These are phyloP conservation scores for Ifrita kowaldi DNA, from an alignment of 2,113 vertebrate species.

Conservation along the genomic window DNA sequence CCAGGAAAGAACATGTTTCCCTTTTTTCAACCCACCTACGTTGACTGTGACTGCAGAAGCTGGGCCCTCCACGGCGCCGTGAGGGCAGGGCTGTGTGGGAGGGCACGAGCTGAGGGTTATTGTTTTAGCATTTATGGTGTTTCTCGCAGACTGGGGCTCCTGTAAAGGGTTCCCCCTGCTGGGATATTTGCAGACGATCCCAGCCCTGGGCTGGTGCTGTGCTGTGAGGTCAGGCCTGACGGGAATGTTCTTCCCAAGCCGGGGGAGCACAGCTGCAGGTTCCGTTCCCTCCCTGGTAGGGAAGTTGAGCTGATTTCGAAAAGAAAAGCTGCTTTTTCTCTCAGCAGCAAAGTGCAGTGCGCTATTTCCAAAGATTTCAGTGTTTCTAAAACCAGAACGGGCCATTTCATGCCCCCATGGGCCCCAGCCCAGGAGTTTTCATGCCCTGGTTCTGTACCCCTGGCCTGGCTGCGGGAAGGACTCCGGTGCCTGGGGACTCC, in stretches of 20 bases:
- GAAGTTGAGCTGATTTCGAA: not conserved
- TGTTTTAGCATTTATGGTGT: not conserved
- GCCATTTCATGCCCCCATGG: fast-evolving
- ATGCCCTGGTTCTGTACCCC: not conserved
- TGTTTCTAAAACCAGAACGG: not conserved
- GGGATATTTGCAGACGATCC: not conserved
- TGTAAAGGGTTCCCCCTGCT: not conserved
- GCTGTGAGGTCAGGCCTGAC: not conserved
- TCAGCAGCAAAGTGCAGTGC: not conserved
- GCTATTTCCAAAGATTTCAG: not conserved
- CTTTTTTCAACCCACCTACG: not conserved
- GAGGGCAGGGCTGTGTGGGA: not conserved
- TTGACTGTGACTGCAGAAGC: fast-evolving
- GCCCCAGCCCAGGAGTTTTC: not conserved
- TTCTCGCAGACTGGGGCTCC: not conserved
- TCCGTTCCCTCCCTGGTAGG: not conserved
- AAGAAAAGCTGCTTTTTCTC: not conserved
- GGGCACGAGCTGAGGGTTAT: not conserved
- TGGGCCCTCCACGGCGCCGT: fast-evolving
- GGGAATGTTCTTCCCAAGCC: not conserved
- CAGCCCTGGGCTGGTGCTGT: not conserved
- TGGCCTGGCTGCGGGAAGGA: fast-evolving
- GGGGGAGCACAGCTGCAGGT: not conserved
- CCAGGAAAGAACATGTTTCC: fast-evolving
- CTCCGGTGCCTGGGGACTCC: too few species aligned